phyloP scores from a whole-genome alignment of 2,113 vertebrate genomes.

The Craseonycteris thonglongyai region DNA sequence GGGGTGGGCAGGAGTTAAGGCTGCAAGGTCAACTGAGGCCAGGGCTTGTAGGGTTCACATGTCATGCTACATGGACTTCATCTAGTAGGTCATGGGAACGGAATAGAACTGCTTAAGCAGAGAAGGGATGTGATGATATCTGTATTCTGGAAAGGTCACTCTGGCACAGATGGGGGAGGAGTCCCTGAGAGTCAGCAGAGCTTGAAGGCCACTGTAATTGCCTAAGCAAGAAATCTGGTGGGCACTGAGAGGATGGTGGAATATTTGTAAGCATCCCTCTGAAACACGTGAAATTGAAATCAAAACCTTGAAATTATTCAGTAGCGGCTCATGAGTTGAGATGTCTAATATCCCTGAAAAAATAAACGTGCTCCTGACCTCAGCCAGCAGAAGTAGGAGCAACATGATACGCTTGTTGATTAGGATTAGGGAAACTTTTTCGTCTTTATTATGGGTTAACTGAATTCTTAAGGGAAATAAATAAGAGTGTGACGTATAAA shows the following conservation, averaged over 20 bases:
- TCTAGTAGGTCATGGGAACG: not conserved
- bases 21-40: not conserved
- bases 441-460: not conserved
- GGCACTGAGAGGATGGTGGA: not conserved
- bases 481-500: not conserved
- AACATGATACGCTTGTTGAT: not conserved
- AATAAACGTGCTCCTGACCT: conserved; percentile 13
- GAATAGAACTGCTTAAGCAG: not conserved
- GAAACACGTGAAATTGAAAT: not conserved
- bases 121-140: not conserved
- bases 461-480: not conserved
- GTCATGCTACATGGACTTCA: not conserved
- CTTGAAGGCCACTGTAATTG: not conserved
- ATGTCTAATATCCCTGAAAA: not conserved
- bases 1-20: not conserved
- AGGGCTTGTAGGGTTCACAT: not conserved
- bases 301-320: not conserved
- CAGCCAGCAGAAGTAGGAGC: not conserved
- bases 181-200: not conserved
- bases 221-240: not conserved
- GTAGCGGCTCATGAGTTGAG: not conserved
- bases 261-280: not conserved
- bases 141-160: not conserved
- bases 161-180: not conserved
- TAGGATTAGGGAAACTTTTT: not conserved